Base-by-base conservation (phyloP, 1,140 invertebrate species). In the Drosophila setifemur region DNA sequence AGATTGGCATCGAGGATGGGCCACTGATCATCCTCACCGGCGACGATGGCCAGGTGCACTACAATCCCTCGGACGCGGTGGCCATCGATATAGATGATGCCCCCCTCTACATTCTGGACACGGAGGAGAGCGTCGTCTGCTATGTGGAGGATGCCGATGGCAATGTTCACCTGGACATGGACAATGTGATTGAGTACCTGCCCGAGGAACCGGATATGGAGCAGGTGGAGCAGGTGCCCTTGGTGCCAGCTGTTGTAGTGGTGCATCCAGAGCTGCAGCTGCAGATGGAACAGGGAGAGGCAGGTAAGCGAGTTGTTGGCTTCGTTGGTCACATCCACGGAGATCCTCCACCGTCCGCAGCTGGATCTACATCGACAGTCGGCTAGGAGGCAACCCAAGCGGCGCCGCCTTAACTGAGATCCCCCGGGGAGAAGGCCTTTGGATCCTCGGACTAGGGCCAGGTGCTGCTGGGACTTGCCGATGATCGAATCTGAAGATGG, bases 1-100 rank as follows among this genome's bases (percentile, higher is more conserved):
- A 70, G 52, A 43, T 70, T 2, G 6, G 11, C 1, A 6, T 50
- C 2, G 37, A 19, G 0, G 67, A 70, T 26, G 64, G 67, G 0
- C 37, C 39, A 0, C 43, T 57, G 1, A 14, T 70, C 14, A 23
- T 69, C 0, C 3, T 70, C 4, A 43, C 23, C 4, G 25, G 50
- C 1, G 44, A 29, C 4, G 29, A 49, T 2, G 37, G 18, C 7
- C 23, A 43, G 2, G 11, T 49, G 1, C 4, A 29, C 1, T 58
- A 58, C 7, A 28, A 69, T 43, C 42, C 44, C 1, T 11, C 29
- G 0, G 64, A 69, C 29, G 8, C 25, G 0, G 39, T 69, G 2
- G 7, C 14, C 1, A n/a, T 70, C 1, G 63, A 58, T 1, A 57
- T 49, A 21, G 16, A 12, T 0, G 29, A 40, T n/a, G 19, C 33